A percentile compares a stretch with the other conserved stretches of the same genome.
Evolutionary conservation across 2,888 invertebrate species (phyloP).

Genomic region (Aphodius sticticus): DNA sequence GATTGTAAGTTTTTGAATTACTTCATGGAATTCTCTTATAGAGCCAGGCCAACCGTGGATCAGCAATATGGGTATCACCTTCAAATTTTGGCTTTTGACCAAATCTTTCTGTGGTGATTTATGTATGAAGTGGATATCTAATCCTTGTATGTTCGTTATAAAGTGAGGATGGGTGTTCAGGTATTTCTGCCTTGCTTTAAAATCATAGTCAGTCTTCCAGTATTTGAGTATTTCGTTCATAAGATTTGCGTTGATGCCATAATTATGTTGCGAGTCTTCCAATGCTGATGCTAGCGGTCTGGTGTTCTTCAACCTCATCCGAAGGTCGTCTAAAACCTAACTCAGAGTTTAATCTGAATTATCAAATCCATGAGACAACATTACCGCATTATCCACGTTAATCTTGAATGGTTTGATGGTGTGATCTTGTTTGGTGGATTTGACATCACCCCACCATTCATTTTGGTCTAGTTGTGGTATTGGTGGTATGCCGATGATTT

Average conservation of each 20-base stretch:
- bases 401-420: constrained; percentile 67
- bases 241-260: constrained; percentile 80
- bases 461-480: constrained; percentile 28
- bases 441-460: constrained; percentile 66
- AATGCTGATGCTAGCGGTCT: constrained; percentile 62
- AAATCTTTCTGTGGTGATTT: constrained; percentile 63
- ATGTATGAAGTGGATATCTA: constrained; percentile 67
- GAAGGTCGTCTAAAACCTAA: constrained; percentile 64
- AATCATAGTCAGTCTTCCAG: constrained; percentile 79
- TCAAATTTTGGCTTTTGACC: constrained; percentile 44
- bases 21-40: constrained; percentile 80
- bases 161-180: constrained; percentile 75
- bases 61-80: constrained; percentile 72
- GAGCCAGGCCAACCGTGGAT: constrained; percentile 95
- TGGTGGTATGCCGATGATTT: constrained; percentile 6
- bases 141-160: constrained; percentile 74
- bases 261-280: constrained; percentile 75
- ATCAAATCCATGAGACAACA: background rate
- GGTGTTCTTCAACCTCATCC: constrained; percentile 64
- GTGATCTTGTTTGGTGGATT: constrained; percentile 59
- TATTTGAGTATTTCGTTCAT: constrained; percentile 72
- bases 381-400: constrained; percentile 66
- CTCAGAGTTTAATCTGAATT: background rate
- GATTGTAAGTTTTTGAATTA: constrained; percentile 71
- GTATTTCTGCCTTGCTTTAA: constrained; percentile 65